phyloP scores from a whole-genome alignment of 2,113 vertebrate species.

The Orientallactaga bullata region DNA sequence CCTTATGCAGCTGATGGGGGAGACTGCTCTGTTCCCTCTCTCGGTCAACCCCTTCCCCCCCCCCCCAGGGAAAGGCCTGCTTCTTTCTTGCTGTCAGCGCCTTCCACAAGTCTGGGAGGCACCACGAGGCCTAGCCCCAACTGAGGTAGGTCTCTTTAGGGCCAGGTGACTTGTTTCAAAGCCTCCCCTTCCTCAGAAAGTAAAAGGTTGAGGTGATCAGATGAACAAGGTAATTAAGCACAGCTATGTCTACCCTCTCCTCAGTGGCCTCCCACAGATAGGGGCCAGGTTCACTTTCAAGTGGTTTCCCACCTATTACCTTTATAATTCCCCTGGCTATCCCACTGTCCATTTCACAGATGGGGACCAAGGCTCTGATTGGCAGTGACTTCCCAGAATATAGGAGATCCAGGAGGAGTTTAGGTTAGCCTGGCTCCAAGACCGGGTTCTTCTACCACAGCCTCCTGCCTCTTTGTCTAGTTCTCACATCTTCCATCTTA shows the following conservation, averaged over 20 bases:
- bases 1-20: background rate
- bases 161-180: background rate
- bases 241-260: background rate
- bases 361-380: background rate
- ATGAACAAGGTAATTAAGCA: background rate
- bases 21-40: background rate
- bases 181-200: background rate
- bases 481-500: background rate
- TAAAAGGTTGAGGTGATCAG: background rate
- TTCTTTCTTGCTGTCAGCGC: background rate
- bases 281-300: background rate
- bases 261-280: background rate
- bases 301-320: background rate
- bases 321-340: background rate
- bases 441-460: background rate
- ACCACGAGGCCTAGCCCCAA: background rate
- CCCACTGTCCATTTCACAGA: background rate
- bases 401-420: background rate
- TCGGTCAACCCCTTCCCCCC: no score
- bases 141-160: background rate
- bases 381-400: background rate
- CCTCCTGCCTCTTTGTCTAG: conserved; percentile 57
- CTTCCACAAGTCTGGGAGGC: background rate
- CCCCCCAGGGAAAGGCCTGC: background rate
- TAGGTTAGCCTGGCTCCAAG: background rate